Evolutionary conservation across 2,113 vertebrate genomes (phyloP).

Genomic region (Passer domesticus): DNA sequence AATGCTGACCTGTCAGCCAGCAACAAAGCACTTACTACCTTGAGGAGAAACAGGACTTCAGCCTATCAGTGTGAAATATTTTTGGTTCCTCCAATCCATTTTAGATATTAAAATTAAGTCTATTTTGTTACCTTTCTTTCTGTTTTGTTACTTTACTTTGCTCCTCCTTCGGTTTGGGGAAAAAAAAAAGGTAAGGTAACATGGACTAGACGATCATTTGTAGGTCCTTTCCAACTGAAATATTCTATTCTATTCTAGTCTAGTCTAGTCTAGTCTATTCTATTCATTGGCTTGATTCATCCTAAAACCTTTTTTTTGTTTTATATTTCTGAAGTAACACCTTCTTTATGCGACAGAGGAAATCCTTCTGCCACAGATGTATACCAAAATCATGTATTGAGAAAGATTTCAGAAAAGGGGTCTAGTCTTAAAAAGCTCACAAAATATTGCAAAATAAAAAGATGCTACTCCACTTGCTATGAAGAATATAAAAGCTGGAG

Average conservation of each 20-base stretch:
- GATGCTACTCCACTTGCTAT: neutral
- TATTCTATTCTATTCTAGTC: neutral
- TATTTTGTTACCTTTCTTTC: neutral
- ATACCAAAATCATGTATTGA: neutral
- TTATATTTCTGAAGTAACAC: neutral
- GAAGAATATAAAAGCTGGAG: neutral
- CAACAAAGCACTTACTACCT: neutral
- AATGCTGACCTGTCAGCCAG: neutral
- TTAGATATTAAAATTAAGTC: neutral
- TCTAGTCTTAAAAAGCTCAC: neutral
- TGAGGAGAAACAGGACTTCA: neutral
- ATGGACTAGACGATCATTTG: neutral
- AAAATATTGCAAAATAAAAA: neutral
- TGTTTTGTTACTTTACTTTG: neutral
- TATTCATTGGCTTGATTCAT: neutral
- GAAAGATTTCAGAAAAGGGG: neutral
- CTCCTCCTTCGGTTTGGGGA: neutral
- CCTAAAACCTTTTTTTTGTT: neutral
- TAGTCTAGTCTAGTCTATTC: neutral
- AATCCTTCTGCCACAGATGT: neutral
- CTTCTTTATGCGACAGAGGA: neutral
- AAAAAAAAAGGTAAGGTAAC: neutral
- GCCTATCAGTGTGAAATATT: neutral
- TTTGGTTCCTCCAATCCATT: slow-evolving; percentile 6
- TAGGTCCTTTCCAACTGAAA: neutral